These are phyloP conservation scores for Meandrina meandrites DNA, from an alignment of 92 coral and sea anemone species.

Conservation along the genomic window DNA sequence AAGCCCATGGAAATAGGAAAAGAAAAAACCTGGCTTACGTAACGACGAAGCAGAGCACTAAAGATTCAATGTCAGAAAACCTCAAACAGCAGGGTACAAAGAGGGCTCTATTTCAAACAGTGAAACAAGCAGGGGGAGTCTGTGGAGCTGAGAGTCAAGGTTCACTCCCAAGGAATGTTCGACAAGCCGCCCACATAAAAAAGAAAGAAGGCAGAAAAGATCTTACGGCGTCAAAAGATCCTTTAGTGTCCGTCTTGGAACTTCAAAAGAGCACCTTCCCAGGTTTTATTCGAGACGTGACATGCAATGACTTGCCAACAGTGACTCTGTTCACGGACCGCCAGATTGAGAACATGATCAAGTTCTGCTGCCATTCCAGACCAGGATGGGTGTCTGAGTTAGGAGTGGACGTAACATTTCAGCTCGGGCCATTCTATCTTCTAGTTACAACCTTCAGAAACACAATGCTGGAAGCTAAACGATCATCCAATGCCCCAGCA, in stretches of 20 bases:
- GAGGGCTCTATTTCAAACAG: slow-evolving; percentile 56
- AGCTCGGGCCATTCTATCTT: slow-evolving; percentile 75
- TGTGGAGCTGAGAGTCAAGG: slow-evolving; percentile 43
- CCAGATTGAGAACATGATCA: slow-evolving; percentile 59
- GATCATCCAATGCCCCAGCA: slow-evolving; percentile 32
- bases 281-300: slow-evolving; percentile 60
- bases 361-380: slow-evolving; percentile 62
- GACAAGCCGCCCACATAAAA: slow-evolving; percentile 45
- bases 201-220: background rate
- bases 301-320: slow-evolving; percentile 72
- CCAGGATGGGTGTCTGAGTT: slow-evolving; percentile 59
- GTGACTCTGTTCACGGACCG: slow-evolving; percentile 68
- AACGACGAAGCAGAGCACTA: slow-evolving; percentile 55
- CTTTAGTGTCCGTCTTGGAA: slow-evolving; percentile 62
- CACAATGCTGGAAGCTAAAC: slow-evolving; percentile 51
- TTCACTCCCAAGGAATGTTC: slow-evolving; percentile 49
- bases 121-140: slow-evolving; percentile 69
- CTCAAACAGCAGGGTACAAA: slow-evolving; percentile 41
- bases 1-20: slow-evolving; percentile 57
- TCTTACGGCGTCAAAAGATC: slow-evolving; percentile 31
- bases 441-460: slow-evolving; percentile 68
- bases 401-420: slow-evolving; percentile 74
- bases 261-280: slow-evolving; percentile 61
- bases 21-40: slow-evolving; percentile 31
- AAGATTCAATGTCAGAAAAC: slow-evolving; percentile 19